A percentile compares a stretch with the other conserved stretches of the same genome.
phyloP scores from a whole-genome alignment of 2,888 invertebrate species.

The Apotomis betuletana region DNA sequence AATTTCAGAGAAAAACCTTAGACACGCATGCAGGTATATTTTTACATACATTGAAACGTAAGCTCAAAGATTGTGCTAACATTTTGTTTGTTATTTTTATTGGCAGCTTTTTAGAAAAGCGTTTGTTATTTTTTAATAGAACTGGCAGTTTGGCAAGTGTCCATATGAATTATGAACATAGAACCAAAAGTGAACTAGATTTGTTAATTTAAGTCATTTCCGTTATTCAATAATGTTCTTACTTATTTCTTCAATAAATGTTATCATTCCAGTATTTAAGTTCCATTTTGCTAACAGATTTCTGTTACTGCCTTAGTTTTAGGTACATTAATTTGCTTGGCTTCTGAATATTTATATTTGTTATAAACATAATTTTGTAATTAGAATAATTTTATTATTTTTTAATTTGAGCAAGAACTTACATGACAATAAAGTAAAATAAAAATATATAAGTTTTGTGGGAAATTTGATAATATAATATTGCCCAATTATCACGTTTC shows the following conservation, averaged over 20 bases:
- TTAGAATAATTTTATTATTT: constrained; percentile 34
- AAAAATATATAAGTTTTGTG: constrained; percentile 45
- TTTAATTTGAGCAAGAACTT: constrained; percentile 46
- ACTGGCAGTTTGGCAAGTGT: background rate
- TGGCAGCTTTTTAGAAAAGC: constrained; percentile 42
- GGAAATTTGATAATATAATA: constrained; percentile 53
- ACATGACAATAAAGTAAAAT: constrained; percentile 48
- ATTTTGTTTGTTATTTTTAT: constrained; percentile 34
- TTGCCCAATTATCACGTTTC: constrained; percentile 42
- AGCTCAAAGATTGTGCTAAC: constrained; percentile 17
- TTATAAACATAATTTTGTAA: constrained; percentile 38
- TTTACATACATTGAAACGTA: background rate
- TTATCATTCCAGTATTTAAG: constrained; percentile 42
- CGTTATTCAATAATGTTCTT: background rate
- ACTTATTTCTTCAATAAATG: constrained; percentile 3
- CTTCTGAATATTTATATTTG: constrained; percentile 35
- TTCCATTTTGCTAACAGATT: constrained; percentile 39
- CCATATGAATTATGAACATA: constrained; percentile 9
- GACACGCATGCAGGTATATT: background rate
- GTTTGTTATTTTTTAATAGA: constrained; percentile 29
- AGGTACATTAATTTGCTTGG: constrained; percentile 40
- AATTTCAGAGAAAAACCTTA: too few species aligned
- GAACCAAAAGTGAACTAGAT: constrained; percentile 43
- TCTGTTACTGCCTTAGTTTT: constrained; percentile 54
- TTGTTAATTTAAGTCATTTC: constrained; percentile 42